Evolutionary conservation across 1,140 invertebrate species (phyloP).

Genomic region (Euschistus heros): DNA sequence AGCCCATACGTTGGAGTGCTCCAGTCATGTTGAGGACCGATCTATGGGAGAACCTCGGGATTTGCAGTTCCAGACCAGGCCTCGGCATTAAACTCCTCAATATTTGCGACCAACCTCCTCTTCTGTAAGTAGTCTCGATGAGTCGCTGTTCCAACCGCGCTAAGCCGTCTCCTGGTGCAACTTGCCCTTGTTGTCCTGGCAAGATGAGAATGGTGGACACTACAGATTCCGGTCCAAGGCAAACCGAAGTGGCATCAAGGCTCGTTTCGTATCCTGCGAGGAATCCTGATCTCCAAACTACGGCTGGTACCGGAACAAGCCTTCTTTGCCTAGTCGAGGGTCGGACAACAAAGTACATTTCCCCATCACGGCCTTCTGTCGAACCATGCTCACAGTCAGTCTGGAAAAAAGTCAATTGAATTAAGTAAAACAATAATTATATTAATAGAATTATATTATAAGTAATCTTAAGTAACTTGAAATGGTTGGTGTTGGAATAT

Average conservation of each 20-base stretch:
- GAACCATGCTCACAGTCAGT: constrained; percentile 60
- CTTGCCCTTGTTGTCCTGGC: constrained; percentile 60
- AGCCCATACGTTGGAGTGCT: constrained; percentile 63
- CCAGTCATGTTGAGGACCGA: constrained; percentile 66
- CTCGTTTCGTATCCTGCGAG: constrained; percentile 69
- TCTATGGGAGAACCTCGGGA: constrained; percentile 70
- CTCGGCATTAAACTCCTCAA: constrained; percentile 58
- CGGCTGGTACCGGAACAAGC: constrained; percentile 67
- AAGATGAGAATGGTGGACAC: constrained; percentile 67
- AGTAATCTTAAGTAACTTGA: too few relatives aligned
- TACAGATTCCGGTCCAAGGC: constrained; percentile 53
- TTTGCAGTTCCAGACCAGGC: constrained; percentile 60
- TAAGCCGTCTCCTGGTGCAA: constrained; percentile 62
- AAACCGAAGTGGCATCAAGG: constrained; percentile 67
- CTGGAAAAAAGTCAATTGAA: constrained; percentile 37
- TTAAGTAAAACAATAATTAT: too few relatives aligned
- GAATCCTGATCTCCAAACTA: constrained; percentile 61
- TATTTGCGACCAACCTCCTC: constrained; percentile 59
- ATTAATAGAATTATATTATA: too few relatives aligned
- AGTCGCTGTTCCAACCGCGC: constrained; percentile 57
- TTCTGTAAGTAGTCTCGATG: constrained; percentile 49
- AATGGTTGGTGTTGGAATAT: too few relatives aligned
- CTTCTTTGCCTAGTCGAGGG: constrained; percentile 64
- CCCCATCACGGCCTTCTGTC: constrained; percentile 60
- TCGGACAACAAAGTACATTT: constrained; percentile 71